Evolutionary conservation across 2,888 invertebrate species (phyloP).

Genomic region (Gymnocheta viridis): DNA sequence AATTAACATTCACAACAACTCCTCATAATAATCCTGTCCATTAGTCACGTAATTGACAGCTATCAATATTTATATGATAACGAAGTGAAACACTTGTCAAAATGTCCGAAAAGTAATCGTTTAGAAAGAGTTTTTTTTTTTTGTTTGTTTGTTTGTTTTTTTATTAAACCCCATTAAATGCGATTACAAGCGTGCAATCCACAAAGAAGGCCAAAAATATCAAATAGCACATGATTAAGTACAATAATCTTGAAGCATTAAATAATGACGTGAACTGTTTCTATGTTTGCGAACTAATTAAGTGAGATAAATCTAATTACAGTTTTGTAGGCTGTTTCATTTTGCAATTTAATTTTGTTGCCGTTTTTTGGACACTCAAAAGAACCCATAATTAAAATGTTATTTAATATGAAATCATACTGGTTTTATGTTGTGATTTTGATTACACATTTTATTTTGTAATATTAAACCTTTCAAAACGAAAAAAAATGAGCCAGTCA

Average conservation of each 20-base stretch:
- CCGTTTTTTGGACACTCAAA: neutral
- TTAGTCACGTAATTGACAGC: neutral
- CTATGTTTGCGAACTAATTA: neutral
- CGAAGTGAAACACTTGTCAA: neutral
- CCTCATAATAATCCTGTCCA: neutral
- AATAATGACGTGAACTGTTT: neutral
- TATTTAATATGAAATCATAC: neutral
- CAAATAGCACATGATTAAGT: constrained; percentile 12
- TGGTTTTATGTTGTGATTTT: neutral
- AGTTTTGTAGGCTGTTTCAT: neutral
- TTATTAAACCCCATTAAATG: neutral
- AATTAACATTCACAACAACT: neutral
- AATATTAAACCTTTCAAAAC: neutral
- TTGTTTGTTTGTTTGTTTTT: too few relatives aligned
- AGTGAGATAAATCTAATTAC: neutral
- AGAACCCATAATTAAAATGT: neutral
- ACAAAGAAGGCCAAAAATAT: neutral
- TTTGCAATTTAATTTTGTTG: neutral
- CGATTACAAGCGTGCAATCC: neutral
- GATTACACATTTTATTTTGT: neutral
- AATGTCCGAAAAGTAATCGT: neutral
- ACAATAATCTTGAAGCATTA: neutral
- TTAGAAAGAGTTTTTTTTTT: neutral
- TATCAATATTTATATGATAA: neutral
- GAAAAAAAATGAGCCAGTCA: neutral